Conservation (phyloP, 2,888 invertebrate species). For the Platycheirus rosarum region DNA sequence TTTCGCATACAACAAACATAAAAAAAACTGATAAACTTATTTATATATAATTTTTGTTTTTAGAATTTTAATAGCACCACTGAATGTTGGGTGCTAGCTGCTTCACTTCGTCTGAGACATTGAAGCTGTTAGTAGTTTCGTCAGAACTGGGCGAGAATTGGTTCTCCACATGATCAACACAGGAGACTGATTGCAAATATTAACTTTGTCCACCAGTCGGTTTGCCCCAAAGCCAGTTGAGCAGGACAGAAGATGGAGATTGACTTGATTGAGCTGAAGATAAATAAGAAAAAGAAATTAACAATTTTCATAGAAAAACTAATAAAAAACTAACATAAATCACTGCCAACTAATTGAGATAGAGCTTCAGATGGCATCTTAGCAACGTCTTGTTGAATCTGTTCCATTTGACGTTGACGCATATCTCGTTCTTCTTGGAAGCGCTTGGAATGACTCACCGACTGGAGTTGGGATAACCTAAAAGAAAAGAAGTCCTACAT, state of each 20-base stretch:
- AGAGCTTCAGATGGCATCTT: constrained; percentile 89
- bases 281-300: constrained; percentile 2
- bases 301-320: not conserved
- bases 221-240: constrained; percentile 92
- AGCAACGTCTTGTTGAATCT: constrained; percentile 89
- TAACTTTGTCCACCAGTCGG: constrained; percentile 77
- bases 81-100: constrained; percentile 36
- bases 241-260: constrained; percentile 90
- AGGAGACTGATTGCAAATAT: constrained; percentile 64
- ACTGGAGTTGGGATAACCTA: constrained; percentile 87
- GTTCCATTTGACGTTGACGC: constrained; percentile 89
- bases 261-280: constrained; percentile 89
- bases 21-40: constrained; percentile 17
- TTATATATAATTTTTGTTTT: constrained; percentile 12
- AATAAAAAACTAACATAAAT: constrained; percentile 86
- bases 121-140: constrained; percentile 5
- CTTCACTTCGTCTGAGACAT: constrained; percentile 8
- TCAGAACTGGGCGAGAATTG: constrained; percentile 7
- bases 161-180: constrained; percentile 47
- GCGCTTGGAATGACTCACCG: constrained; percentile 88
- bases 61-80: constrained; percentile 50
- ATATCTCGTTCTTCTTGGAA: constrained; percentile 90
- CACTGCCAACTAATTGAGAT: constrained; percentile 88
- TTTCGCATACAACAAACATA: not conserved
- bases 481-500: not conserved